Base-by-base conservation (phyloP, 2,113 vertebrate species). In the Engraulis encrasicolus region DNA sequence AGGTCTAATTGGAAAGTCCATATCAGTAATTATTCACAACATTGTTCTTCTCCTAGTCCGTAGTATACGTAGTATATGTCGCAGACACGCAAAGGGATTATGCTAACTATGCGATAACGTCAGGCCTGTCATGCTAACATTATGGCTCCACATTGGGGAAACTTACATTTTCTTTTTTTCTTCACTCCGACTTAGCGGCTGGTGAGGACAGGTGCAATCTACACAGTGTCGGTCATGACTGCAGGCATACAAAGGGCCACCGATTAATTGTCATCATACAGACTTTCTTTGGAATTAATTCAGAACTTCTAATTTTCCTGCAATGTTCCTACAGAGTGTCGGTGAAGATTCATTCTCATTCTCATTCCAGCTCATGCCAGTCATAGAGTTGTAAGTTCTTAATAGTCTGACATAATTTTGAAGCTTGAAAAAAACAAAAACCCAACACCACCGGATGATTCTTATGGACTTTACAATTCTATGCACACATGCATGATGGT, bases 1-100 rank as follows among this genome's bases (percentile, higher is more conserved):
- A 85, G 82, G 81, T 87, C 84, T 91, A 90, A 90, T 90, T 91
- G 78, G 87, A 88, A 92, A 92, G 88, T 86, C 85, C 87, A 89
- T 90, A 92, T 92, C 86, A 90, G 83, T 89, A 91, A 91, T 90
- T 89, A 86, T 82, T 89, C 54, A 79, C 83, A 86, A 83, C 71
- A 86, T 86, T 85, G 78, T 87, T 87, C 80, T 80, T 88, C 74
- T 85, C 81, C 79, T 66, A 15, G 89, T 50, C 83, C 81, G 83
- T 34, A 82, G 86, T 71, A 86, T 78, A 58, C 66, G n/a, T n/a
- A n/a, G n/a, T n/a, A n/a, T n/a, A n/a, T n/a, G n/a, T n/a, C n/a
- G n/a, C 80, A 79, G 74, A 34, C 31, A 6, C 6, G n/a, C 40
- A 54, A 77, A 23, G 34, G 50, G 48, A 58, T 85, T 52, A 36